phyloP scores from a whole-genome alignment of 2,113 vertebrate species.

The Zosterops japonicus region DNA sequence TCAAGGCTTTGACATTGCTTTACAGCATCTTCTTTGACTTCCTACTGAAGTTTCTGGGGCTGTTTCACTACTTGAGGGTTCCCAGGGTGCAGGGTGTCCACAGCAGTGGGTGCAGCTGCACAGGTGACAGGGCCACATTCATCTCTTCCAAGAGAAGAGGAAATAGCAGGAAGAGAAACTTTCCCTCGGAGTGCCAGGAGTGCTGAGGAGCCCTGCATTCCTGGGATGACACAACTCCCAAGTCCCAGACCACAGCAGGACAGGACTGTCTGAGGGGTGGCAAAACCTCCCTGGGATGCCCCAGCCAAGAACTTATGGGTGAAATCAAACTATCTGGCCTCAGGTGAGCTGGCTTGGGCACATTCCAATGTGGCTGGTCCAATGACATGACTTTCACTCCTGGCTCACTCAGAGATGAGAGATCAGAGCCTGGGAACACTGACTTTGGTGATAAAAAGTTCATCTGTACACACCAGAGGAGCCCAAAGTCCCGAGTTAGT shows the following conservation, averaged over 20 bases:
- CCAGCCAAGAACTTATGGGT: background rate
- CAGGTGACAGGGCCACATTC: rapidly evolving
- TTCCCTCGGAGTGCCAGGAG: background rate
- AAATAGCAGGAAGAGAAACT: background rate
- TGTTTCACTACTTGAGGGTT: background rate
- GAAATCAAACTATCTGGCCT: background rate
- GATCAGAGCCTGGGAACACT: background rate
- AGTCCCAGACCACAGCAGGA: background rate
- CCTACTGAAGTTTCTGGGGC: background rate
- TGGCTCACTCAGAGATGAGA: background rate
- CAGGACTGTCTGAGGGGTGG: background rate
- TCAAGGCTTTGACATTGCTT: background rate
- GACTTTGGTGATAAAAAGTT: background rate
- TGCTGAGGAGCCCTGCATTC: background rate
- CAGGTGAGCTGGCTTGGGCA: background rate
- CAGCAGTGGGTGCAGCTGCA: background rate
- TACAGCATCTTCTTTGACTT: background rate
- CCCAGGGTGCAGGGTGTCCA: background rate
- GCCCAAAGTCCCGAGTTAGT: rapidly evolving
- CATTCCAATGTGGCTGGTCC: background rate
- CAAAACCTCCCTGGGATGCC: background rate
- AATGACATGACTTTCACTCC: background rate
- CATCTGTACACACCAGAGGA: background rate
- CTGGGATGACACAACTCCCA: background rate
- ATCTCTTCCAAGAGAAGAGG: background rate